Percentiles rank a stretch among this genome's conserved stretches.
phyloP scores from a whole-genome alignment of 2,113 vertebrate genomes.

The Triplophysa tibetana region DNA sequence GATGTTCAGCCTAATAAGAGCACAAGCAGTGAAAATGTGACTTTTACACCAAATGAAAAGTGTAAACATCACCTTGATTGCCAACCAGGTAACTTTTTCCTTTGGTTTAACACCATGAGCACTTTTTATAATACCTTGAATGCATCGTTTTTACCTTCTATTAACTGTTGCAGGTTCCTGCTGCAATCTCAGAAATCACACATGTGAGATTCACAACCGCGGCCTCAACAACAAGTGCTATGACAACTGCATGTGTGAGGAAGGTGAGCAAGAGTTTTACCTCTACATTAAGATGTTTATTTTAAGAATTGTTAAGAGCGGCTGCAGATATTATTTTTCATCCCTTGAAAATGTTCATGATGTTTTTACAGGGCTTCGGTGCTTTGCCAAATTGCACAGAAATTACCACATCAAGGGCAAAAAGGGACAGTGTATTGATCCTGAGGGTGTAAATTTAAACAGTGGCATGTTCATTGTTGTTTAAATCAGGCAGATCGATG shows the following conservation, averaged over 20 bases:
- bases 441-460: conserved; percentile 69
- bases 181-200: conserved; percentile 79
- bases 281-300: background rate
- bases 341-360: background rate
- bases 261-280: conserved; percentile 70
- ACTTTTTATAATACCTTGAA: background rate
- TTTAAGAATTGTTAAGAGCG: background rate
- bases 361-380: conserved; percentile 75
- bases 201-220: conserved; percentile 81
- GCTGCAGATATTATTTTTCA: background rate
- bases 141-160: background rate
- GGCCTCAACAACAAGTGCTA: conserved; percentile 88
- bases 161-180: conserved; percentile 73
- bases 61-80: conserved; percentile 86
- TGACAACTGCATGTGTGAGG: conserved; percentile 84
- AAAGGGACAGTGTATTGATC: conserved; percentile 84
- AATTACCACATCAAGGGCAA: conserved; percentile 79
- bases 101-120: background rate
- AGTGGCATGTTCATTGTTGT: conserved; percentile 81
- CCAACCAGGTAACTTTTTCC: conserved; percentile 69
- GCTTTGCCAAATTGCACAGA: conserved; percentile 83
- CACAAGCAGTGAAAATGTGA: conserved; percentile 51
- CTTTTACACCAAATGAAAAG: conserved; percentile 52
- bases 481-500: conserved; percentile 54
- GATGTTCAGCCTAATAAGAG: conserved; percentile 21